These are phyloP conservation scores for Mungos mungo DNA, from an alignment of 2,113 vertebrate species.

Conservation along the genomic window DNA sequence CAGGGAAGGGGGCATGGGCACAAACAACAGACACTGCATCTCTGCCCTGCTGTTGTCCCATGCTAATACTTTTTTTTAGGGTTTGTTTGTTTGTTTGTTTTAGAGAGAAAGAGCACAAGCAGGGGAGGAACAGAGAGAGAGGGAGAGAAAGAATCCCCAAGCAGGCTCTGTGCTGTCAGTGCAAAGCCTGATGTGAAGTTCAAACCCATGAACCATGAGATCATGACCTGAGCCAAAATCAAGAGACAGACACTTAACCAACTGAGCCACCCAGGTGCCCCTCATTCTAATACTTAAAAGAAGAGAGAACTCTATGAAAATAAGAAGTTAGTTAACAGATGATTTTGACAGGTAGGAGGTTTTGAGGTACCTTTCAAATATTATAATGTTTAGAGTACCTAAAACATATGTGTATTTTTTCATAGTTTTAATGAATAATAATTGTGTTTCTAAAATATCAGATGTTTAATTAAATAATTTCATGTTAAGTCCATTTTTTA, in stretches of 20 bases:
- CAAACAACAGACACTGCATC: neutral
- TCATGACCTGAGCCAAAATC: too few relatives aligned
- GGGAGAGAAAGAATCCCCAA: too few relatives aligned
- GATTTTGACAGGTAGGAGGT: neutral
- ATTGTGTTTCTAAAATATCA: neutral
- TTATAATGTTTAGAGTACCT: neutral
- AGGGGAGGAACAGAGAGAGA: too few relatives aligned
- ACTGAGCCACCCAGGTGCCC: too few relatives aligned
- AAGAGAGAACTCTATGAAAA: neutral
- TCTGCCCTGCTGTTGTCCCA: neutral
- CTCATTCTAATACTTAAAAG: neutral
- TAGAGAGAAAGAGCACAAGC: too few relatives aligned
- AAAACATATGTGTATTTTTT: neutral
- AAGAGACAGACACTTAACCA: too few relatives aligned
- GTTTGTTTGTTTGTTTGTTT: too few relatives aligned
- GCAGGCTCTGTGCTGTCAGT: too few relatives aligned
- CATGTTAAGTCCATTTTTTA: neutral
- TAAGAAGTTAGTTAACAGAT: neutral
- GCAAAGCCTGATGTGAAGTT: too few relatives aligned
- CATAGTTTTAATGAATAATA: neutral
- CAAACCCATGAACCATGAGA: too few relatives aligned
- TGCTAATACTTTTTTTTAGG: neutral
- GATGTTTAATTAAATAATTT: slow-evolving; percentile 24
- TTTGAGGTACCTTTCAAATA: neutral
- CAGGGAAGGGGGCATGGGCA: neutral